phyloP scores from a whole-genome alignment of 92 coral and sea anemone species.

The Paramuricea clavata region DNA sequence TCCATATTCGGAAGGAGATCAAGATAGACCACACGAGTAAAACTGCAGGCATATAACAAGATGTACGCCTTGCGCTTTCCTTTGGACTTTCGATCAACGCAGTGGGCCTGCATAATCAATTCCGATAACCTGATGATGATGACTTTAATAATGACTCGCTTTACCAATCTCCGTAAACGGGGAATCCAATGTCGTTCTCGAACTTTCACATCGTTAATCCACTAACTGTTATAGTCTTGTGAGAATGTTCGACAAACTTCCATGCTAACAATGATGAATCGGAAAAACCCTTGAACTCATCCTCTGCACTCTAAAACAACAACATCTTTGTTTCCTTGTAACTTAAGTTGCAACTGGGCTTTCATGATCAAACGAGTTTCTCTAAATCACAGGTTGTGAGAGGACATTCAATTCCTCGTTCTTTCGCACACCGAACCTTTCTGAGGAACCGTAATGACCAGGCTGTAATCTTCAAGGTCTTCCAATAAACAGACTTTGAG shows the following conservation, averaged over 20 bases:
- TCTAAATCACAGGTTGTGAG: neutral
- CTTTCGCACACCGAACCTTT: neutral
- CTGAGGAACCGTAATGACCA: neutral
- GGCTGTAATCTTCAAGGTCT: neutral
- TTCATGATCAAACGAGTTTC: neutral
- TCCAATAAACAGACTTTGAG: no score
- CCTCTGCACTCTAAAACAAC: neutral
- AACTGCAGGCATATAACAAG: no score
- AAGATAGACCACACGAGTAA: no score
- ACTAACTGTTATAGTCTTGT: neutral
- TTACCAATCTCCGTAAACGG: conserved; percentile 5
- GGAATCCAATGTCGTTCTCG: conserved; percentile 17
- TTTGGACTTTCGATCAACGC: neutral
- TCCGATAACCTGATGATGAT: no score
- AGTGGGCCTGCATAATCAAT: conserved; percentile 5
- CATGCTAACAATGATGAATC: neutral
- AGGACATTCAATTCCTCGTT: neutral
- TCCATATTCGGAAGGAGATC: conserved; percentile 6
- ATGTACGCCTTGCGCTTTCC: no score
- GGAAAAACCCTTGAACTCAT: neutral
- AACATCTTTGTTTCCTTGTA: neutral
- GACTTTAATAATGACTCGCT: neutral
- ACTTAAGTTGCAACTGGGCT: neutral
- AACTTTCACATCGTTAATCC: conserved; percentile 6
- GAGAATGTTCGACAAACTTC: neutral